Evolutionary conservation across 2,888 invertebrate genomes (phyloP), one percentile per base, ranked within the genome.

Genomic region (Incurvaria masculella): DNA sequence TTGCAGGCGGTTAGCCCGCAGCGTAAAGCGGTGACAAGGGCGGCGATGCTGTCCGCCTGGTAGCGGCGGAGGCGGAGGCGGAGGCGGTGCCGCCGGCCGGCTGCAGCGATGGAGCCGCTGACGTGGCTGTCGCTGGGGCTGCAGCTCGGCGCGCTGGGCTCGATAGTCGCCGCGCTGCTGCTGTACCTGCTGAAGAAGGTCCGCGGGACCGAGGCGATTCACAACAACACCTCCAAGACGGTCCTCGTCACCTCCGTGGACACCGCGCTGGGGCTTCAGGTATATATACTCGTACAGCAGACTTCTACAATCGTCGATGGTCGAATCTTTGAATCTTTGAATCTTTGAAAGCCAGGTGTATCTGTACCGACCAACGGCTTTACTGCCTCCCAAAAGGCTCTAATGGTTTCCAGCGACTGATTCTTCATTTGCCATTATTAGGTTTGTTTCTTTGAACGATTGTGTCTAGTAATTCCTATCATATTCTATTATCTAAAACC

Each of bases 171-270:
- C n/a, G 91, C 90, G 23, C 79, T 91, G 57, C 76, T 91, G 54
- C 75, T 90, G 57, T 91, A 91, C 63, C 72, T 91, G 56, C 75
- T 91, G 57, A 82, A 89, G 65, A 90, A 90, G 69, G 88, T 89
- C 51, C 81, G 86, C 56, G 80, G 81, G 44, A 75, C 81, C 1
- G 81, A 79, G 56, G 74, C 80, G 44, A 63, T 72, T 51, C 80
- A 81, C 1, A 72, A 75, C 10, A 87, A 86, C 57, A 85, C 85
- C 56, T 88, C 88, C 49, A 85, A 86, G 65, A 85, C 87, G 44
- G 86, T 91, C 42, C 79, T 91, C 50, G 85, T 91, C 52, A 91
- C 91, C 21, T 89, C 87, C 49, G 89, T 88, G 51, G 91, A 91
- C 57, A 89, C 88, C 49, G 88, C 89, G 39, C 79, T 91, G 51